phyloP scores from a whole-genome alignment of 2,797 vertebrate genomes.

The Hozukius guyotensis region DNA sequence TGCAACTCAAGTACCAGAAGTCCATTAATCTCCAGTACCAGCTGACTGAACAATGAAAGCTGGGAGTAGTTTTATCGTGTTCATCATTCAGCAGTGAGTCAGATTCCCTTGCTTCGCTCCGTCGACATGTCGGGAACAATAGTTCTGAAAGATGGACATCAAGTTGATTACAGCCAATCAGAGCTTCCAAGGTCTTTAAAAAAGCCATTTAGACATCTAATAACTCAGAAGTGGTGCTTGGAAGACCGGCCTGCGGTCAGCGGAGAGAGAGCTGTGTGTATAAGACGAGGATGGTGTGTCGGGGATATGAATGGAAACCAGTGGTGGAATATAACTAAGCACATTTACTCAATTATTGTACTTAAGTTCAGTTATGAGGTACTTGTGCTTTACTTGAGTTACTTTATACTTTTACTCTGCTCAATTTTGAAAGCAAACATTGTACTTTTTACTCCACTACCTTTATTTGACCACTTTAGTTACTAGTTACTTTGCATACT shows the following conservation, averaged over 20 bases:
- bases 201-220: neutral
- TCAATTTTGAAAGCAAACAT: no score
- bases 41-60: neutral
- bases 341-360: no score
- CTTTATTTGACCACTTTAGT: no score
- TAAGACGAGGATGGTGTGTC: neutral
- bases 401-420: no score
- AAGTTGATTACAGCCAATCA: neutral
- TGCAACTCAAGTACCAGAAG: neutral
- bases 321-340: no score
- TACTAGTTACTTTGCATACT: no score
- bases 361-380: no score
- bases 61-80: neutral
- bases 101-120: neutral
- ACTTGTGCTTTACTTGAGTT: no score
- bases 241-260: neutral
- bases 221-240: neutral
- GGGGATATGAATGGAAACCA: neutral
- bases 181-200: neutral
- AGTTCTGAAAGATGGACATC: neutral
- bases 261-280: neutral
- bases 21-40: neutral
- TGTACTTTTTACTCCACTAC: no score
- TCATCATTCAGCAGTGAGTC: neutral
- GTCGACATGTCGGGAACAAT: neutral